Evolutionary conservation across 2,113 vertebrate genomes (phyloP), one percentile per base, ranked within the genome.

Genomic region (Barnardius zonarius): DNA sequence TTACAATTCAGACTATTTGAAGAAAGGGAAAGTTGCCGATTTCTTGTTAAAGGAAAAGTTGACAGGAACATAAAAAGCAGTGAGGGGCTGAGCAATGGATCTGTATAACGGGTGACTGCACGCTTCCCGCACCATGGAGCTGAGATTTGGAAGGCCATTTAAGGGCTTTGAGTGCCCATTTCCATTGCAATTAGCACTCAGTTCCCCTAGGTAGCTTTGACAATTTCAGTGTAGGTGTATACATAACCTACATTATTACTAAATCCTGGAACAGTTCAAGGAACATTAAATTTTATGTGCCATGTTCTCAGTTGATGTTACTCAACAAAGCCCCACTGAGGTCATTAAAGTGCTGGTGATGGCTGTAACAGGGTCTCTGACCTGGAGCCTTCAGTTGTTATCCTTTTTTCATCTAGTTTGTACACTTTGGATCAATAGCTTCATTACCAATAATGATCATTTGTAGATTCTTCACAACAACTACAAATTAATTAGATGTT

Each of bases 61-160:
- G 25, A 28, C 49, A 49, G 35, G n/a, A 30, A 44, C 46, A 20
- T 4, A n/a, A 51, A 49, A n/a, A 61, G 30, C 88, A 67, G 51
- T 0, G 13, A 83, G 39, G 64, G 66, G 51, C 49, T n/a, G 75
- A 35, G 80, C n/a, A 16, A 24, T 3, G 37, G 52, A 2, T 20
- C 31, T 33, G 44, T 18, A 0, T 12, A 24, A 57, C 2, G 0
- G 30, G 55, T 12, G 43, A 14, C 69, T 30, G 17, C 76, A 4
- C 0, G 3, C 27, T 25, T 49, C 63, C 33, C 0, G 0, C 0
- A 10, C 33, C 14, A 30, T 0, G 8, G 15, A 37, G 24, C 49
- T 7, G 62, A 39, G 35, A 39, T 27, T 4, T 48, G 62, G 57
- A 51, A 81, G 59, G 69, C 80, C 41, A 10, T 72, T 86, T 79